Conservation (phyloP, 2,113 vertebrate genomes). For the Gorsachius goisagi region DNA sequence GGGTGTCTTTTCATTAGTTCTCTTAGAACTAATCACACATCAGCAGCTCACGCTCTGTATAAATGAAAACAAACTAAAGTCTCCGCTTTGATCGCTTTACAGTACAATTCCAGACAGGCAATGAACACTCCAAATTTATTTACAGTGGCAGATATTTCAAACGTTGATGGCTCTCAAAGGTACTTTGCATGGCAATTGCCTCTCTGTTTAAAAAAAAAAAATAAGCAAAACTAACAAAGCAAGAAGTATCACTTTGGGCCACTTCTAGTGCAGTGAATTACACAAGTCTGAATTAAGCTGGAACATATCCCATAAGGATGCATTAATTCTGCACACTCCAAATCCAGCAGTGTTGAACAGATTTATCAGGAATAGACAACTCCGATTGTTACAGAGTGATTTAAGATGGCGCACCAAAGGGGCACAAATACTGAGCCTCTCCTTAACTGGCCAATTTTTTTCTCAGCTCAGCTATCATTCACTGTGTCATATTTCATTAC, state of each 20-base stretch:
- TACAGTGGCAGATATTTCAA: not conserved
- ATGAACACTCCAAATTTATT: not conserved
- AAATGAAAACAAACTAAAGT: not conserved
- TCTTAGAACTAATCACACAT: not conserved
- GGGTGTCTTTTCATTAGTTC: not conserved
- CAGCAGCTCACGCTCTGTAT: not conserved
- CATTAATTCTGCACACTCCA: not conserved
- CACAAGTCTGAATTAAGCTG: not conserved
- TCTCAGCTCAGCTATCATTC: not conserved
- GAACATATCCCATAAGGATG: not conserved
- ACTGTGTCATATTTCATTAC: conserved; percentile 15
- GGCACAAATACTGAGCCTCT: not conserved
- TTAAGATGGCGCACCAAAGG: not conserved
- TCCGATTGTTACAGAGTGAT: not conserved
- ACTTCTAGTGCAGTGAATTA: not conserved
- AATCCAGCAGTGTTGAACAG: not conserved
- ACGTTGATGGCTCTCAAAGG: not conserved
- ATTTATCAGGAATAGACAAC: not conserved
- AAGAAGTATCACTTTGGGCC: not conserved
- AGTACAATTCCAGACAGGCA: not conserved
- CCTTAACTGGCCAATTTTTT: not conserved
- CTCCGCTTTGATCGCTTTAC: not conserved
- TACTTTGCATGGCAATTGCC: not conserved
- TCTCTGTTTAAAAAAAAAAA: not conserved
- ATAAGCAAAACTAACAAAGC: not conserved